A percentile compares a stretch with the other conserved stretches of the same genome.
These are phyloP conservation scores for Drosophila formosana DNA, from an alignment of 2,888 invertebrate species.

Conservation along the genomic window DNA sequence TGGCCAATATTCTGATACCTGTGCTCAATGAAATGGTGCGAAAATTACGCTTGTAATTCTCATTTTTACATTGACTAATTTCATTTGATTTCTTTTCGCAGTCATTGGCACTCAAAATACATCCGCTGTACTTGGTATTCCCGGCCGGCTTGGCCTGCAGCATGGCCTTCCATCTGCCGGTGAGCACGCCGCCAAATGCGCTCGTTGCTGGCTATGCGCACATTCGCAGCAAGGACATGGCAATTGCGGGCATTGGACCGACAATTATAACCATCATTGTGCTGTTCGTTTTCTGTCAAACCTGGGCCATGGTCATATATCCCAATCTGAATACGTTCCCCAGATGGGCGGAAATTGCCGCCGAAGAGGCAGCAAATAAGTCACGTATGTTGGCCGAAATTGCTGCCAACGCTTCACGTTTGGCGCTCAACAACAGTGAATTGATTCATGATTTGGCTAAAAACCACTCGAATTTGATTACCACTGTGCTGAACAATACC, in stretches of 20 bases:
- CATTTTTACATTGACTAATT: not conserved
- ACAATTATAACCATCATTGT: conserved; percentile 91
- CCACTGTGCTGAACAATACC: conserved; percentile 26
- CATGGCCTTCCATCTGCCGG: conserved; percentile 97
- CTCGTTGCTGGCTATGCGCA: conserved; percentile 94
- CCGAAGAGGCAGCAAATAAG: conserved; percentile 38
- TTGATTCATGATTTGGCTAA: conserved; percentile 29
- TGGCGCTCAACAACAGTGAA: conserved; percentile 41
- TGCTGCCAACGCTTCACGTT: conserved; percentile 32
- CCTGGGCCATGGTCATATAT: conserved; percentile 90
- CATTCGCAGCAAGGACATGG: conserved; percentile 92
- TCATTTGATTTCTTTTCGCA: conserved; percentile 74
- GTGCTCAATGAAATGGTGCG: conserved; percentile 91
- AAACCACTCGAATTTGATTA: conserved; percentile 29
- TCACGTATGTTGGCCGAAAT: conserved; percentile 8
- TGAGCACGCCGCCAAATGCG: conserved; percentile 97
- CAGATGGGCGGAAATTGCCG: conserved; percentile 86
- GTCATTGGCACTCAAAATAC: conserved; percentile 90
- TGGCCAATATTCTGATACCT: conserved; percentile 94
- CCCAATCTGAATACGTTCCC: conserved; percentile 87
- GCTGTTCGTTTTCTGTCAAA: conserved; percentile 90
- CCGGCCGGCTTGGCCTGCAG: conserved; percentile 95
- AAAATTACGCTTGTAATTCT: not conserved
- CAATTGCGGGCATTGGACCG: conserved; percentile 91
- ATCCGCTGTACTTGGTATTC: conserved; percentile 95